These are phyloP conservation scores for Rhagologus leucostigma DNA, from an alignment of 2,113 vertebrate genomes.

Conservation along the genomic window DNA sequence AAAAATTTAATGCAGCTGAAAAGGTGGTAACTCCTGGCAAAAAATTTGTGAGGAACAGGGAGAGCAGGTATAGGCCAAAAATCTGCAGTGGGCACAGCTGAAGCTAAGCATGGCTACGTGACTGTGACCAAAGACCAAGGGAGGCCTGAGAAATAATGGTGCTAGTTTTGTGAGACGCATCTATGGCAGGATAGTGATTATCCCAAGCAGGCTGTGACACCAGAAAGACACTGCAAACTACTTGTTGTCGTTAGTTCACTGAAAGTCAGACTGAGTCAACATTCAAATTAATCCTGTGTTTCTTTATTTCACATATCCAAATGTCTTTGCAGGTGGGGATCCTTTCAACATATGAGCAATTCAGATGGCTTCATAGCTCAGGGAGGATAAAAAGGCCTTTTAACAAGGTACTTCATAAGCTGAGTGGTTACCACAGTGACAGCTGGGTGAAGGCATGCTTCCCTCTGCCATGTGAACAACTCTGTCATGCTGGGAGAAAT, in stretches of 20 bases:
- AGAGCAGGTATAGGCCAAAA: neutral
- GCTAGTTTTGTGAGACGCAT: neutral
- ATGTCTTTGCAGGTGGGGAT: neutral
- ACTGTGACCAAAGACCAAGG: neutral
- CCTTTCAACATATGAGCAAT: conserved; percentile 31
- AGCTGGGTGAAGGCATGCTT: neutral
- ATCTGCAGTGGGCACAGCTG: neutral
- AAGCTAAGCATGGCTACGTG: neutral
- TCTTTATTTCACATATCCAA: conserved; percentile 9
- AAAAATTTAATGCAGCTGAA: neutral
- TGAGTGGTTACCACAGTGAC: neutral
- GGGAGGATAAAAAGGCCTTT: conserved; percentile 8
- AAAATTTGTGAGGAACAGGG: neutral
- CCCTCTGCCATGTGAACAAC: neutral
- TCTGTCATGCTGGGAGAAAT: neutral
- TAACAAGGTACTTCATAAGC: neutral
- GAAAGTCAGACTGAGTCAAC: conserved; percentile 7
- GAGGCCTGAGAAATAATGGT: neutral
- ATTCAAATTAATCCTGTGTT: neutral
- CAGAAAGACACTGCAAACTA: neutral
- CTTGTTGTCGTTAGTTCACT: neutral
- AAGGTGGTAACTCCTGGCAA: neutral
- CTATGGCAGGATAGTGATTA: neutral
- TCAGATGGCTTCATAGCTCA: neutral
- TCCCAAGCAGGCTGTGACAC: neutral